A percentile compares a stretch with the other conserved stretches of the same genome.
These are phyloP conservation scores for Spilosoma lubricipeda DNA, from an alignment of 2,888 invertebrate species.

Conservation along the genomic window DNA sequence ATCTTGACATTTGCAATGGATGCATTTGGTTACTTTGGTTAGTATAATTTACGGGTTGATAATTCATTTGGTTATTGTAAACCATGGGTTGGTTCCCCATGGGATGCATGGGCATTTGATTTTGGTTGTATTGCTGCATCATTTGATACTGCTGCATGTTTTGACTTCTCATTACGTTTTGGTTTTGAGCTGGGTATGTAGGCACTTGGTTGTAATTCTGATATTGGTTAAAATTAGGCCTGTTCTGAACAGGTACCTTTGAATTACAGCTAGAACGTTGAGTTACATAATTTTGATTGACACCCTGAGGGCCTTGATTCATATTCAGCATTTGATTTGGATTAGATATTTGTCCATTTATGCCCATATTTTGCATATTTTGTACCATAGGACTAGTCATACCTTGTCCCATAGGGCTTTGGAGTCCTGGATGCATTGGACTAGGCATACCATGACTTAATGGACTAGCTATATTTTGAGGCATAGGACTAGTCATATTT, in stretches of 20 bases:
- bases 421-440: constrained; percentile 78
- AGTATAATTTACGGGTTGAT: constrained; percentile 70
- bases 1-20: constrained; percentile 79
- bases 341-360: constrained; percentile 69
- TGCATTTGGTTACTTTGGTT: constrained; percentile 75
- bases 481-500: constrained; percentile 72
- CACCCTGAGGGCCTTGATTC: constrained; percentile 63
- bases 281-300: constrained; percentile 65
- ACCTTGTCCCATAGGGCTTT: constrained; percentile 79
- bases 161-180: constrained; percentile 70
- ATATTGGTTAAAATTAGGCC: constrained; percentile 76
- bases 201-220: constrained; percentile 74
- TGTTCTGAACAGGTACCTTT: constrained; percentile 65
- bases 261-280: constrained; percentile 65
- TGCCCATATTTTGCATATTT: constrained; percentile 76
- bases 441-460: constrained; percentile 81
- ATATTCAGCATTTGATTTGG: constrained; percentile 71
- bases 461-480: constrained; percentile 71
- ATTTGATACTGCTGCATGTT: constrained; percentile 77
- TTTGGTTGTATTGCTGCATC: constrained; percentile 76
- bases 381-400: constrained; percentile 79
- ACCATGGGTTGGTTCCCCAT: constrained; percentile 69
- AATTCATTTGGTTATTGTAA: constrained; percentile 74
- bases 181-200: constrained; percentile 72
- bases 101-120: constrained; percentile 67